Evolutionary conservation across 2,113 vertebrate species (phyloP).

Genomic region (Pterophyllum scalare): DNA sequence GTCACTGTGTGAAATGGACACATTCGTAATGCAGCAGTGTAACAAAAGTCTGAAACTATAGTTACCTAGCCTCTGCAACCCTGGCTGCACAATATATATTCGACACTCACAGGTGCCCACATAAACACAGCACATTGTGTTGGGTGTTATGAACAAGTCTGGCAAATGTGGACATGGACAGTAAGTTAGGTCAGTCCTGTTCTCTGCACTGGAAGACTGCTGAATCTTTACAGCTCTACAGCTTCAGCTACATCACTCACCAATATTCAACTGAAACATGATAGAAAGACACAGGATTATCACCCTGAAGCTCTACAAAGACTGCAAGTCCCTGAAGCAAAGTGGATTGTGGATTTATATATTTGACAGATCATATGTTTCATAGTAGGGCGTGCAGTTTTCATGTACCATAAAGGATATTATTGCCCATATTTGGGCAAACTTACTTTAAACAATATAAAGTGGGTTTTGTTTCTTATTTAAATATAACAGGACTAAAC

Average conservation of each 20-base stretch:
- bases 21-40: not conserved
- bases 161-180: not conserved
- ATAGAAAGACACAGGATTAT: slow-evolving; percentile 41
- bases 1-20: slow-evolving; percentile 19
- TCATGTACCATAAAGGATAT: not conserved
- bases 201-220: not conserved
- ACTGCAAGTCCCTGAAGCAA: not conserved
- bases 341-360: not conserved
- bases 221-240: not conserved
- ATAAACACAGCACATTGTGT: slow-evolving; percentile 5
- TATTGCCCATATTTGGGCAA: not conserved
- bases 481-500: not conserved
- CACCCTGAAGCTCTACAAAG: slow-evolving; percentile 18
- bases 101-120: not conserved
- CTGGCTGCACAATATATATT: not conserved
- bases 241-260: not conserved
- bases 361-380: not conserved
- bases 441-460: not conserved
- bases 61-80: slow-evolving; percentile 25
- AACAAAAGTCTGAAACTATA: slow-evolving; percentile 25
- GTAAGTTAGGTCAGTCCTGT: not conserved
- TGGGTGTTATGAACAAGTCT: not conserved
- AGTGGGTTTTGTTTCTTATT: not conserved
- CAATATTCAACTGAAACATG: slow-evolving; percentile 39
- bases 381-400: not conserved